A percentile compares a stretch with the other conserved stretches of the same genome.
These are phyloP conservation scores for Gobio gobio DNA, from an alignment of 2,113 vertebrate species.

Conservation along the genomic window DNA sequence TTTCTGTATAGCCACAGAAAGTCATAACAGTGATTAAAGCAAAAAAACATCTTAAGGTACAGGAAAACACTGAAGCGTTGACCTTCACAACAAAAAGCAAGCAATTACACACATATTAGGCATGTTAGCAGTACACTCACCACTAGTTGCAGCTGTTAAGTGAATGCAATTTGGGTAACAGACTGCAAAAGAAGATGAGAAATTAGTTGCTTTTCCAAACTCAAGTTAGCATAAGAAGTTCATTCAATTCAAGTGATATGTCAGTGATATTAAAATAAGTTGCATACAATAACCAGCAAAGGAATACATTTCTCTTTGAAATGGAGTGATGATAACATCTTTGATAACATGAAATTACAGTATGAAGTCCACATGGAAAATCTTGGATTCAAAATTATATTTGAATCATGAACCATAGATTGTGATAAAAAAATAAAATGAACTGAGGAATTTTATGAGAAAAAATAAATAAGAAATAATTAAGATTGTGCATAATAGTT, in stretches of 20 bases:
- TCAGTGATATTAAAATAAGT: neutral
- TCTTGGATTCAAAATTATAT: neutral
- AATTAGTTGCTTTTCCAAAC: conserved; percentile 57
- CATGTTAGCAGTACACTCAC: conserved; percentile 78
- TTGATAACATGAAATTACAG: neutral
- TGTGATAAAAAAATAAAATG: neutral
- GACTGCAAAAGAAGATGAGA: conserved; percentile 73
- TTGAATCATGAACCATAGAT: neutral
- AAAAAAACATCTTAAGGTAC: neutral
- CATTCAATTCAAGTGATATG: neutral
- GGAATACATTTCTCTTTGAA: neutral
- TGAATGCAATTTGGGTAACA: conserved; percentile 76
- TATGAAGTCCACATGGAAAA: neutral
- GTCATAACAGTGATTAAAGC: neutral
- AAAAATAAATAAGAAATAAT: neutral
- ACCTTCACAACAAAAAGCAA: conserved; percentile 17
- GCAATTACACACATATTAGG: conserved; percentile 46
- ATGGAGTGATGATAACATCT: neutral
- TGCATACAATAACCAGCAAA: neutral
- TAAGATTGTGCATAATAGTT: neutral
- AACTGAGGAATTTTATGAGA: neutral
- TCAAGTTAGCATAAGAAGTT: conserved; percentile 31
- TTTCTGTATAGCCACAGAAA: neutral
- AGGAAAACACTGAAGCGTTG: neutral
- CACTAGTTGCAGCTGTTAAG: conserved; percentile 76